Evolutionary conservation across 2,797 vertebrate species (phyloP), one percentile per base, ranked within the genome.

Genomic region (Epinephelus awoara): DNA sequence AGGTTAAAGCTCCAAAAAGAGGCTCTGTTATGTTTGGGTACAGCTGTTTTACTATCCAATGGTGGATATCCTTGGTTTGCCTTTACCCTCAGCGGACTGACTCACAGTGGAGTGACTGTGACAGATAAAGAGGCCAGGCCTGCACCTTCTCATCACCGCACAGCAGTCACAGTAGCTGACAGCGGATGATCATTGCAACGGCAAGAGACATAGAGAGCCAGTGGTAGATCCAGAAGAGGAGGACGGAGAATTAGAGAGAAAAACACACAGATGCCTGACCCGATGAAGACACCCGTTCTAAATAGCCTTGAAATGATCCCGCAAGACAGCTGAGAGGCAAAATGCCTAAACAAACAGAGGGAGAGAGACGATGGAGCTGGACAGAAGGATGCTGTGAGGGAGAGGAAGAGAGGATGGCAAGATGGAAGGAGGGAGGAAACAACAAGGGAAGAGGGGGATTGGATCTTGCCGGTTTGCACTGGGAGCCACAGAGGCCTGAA

Each of bases 401-500:
- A 29, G 56, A 65, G 47, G 67, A 58, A 11, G 66, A 25, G 2
- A 64, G 59, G 27, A 69, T 1, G 29, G 59, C 42, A 18, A 69
- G 56, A 61, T 40, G 44, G 47, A 50, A 27, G 25, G 18, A 52
- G 27, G 14, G 58, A 66, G 71, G 61, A 57, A 54, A 69, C 2
- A 17, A 56, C 4, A 29, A 58, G 59, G 63, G 34, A 50, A 12
- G 11, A 38, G 40, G 72, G 62, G 46, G 54, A 50, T 34, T 25
- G 61, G 70, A 67, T 74, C 69, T 75, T 65, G 46, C 52, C 81
- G 78, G 72, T 86, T 78, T 59, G 54, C 62, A 72, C 80, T 80
- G 72, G 63, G 72, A 84, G 85, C 82, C 77, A 85, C 82, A 51
- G 72, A 87, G 82, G 83, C 92, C 87, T 55, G 23, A 58, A 90